phyloP scores from a whole-genome alignment of 2,797 vertebrate genomes.

The Epinephelus awoara region DNA sequence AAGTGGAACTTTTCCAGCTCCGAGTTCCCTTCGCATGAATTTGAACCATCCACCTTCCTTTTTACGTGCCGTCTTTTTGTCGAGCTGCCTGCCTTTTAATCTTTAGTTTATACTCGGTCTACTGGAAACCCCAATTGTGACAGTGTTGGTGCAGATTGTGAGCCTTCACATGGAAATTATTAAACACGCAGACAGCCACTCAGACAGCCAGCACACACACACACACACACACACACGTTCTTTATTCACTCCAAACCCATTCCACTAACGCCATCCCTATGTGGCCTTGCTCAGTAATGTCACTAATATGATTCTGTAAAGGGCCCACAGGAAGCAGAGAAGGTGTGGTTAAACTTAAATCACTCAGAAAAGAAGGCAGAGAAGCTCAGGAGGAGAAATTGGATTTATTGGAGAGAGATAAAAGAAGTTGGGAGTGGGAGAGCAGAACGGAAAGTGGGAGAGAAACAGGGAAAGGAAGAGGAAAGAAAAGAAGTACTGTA shows the following conservation, averaged over 20 bases:
- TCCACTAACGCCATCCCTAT: slow-evolving; percentile 10
- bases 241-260: slow-evolving; percentile 7
- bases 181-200: slow-evolving; percentile 12
- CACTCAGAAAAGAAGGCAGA: slow-evolving; percentile 43
- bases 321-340: slow-evolving; percentile 21
- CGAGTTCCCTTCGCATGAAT: slow-evolving; percentile 39
- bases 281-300: slow-evolving; percentile 39
- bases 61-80: slow-evolving; percentile 13
- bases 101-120: neutral
- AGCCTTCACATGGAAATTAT: slow-evolving; percentile 23
- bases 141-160: slow-evolving; percentile 30
- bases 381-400: slow-evolving; percentile 41
- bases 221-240: neutral
- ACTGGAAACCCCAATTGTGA: slow-evolving; percentile 30
- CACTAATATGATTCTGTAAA: slow-evolving; percentile 51
- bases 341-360: slow-evolving; percentile 58
- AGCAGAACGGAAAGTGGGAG: neutral
- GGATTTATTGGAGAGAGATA: slow-evolving; percentile 53
- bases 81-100: slow-evolving; percentile 20
- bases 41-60: slow-evolving; percentile 28
- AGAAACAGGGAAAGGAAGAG: neutral
- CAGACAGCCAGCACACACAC: neutral
- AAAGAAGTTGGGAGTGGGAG: slow-evolving; percentile 32
- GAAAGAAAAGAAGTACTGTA: neutral
- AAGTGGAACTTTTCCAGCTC: slow-evolving; percentile 41